Base-by-base conservation (phyloP, 2,113 vertebrate genomes). In the Paratilapia polleni region DNA sequence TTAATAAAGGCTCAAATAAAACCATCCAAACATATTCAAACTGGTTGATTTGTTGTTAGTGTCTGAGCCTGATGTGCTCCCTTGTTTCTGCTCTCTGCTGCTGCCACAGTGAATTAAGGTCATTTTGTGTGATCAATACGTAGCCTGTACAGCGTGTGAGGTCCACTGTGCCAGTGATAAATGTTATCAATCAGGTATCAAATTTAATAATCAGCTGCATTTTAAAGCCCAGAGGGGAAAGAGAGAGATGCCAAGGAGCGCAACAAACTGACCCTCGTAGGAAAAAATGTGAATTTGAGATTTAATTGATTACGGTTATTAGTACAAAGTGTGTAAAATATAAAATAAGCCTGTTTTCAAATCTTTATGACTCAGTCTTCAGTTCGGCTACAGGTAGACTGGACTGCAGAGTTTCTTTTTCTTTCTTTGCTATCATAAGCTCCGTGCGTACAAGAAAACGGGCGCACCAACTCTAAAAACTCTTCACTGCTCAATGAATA, bases 71-170 rank as follows among this genome's bases (percentile, higher is more conserved):
- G 8, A 20, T 34, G 1, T 20, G 9, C 36, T 34, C 24, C 17
- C 8, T 4, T 38, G 38, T 59, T 75, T 26, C 24, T 14, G 43
- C 26, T 64, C 26, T n/a, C 26, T 63, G 73, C 66, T 7, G 56
- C 56, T 38, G 19, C 49, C 59, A 57, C 38, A 60, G 8, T 59
- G 5, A 85, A 70, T 36, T 38, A 70, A 28, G 26, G 68, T 80
- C 81, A 80, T 10, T 61, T 66, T 41, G 54, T 57, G n/a, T 17
- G 61, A 81, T 87, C 77, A 78, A 81, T 75, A 66, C 1, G 14
- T 0, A 20, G 15, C 10, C 22, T 12, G 4, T 57, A 9, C n/a
- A 24, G 22, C 74, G 15, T 8, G 17, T 26, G 8, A 54, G 12
- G 28, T 34, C n/a, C 3, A 11, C 17, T 52, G 26, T 5, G 43